Base-by-base conservation (phyloP, 2,888 invertebrate species). In the Microplitis deprimator region DNA sequence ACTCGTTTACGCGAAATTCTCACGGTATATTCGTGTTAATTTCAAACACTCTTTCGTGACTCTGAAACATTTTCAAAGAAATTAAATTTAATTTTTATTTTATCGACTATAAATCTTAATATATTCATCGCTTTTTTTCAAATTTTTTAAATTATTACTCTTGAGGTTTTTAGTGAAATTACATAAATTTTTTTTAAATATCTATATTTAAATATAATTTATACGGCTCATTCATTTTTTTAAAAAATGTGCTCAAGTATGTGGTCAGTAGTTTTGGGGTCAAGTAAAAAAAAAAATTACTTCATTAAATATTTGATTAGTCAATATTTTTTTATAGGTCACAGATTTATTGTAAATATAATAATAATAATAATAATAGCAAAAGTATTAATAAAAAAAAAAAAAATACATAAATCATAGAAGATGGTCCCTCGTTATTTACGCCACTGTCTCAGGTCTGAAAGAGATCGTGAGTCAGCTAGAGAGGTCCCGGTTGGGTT, bases 401-500 rank as follows among this genome's bases (percentile, higher is more conserved):
- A 17, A 68, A 50, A 29, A 13, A 13, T 2, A 68, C 16, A 40
- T 41, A 20, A 40, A 6, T 65, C 8, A 65, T 65, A 29, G 13
- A 16, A 84, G 80, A 82, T 29, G 81, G 83, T 81, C 85, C 80
- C 81, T 79, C 80, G 81, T 84, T 83, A 81, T 80, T 83, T 81
- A 81, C 82, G 75, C 81, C 83, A 81, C 74, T 82, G 82, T 61
- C 69, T 40, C 64, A 40, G 40, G 69, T 13, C 5, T 69, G 39
- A 76, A 78, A 75, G 76, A 79, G 82, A 86, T 85, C 85, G 86
- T 86, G 86, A 86, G 84, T 85, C 84, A 85, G 85, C 85, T 81
- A 81, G 80, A 79, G 79, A 77, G 80, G 75, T 80, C 81, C 79
- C 79, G 83, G 79, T 78, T 77, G 79, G 75, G 75, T 80, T 77